Conservation (phyloP, 2,888 invertebrate species). For the Andrena bicolor region DNA sequence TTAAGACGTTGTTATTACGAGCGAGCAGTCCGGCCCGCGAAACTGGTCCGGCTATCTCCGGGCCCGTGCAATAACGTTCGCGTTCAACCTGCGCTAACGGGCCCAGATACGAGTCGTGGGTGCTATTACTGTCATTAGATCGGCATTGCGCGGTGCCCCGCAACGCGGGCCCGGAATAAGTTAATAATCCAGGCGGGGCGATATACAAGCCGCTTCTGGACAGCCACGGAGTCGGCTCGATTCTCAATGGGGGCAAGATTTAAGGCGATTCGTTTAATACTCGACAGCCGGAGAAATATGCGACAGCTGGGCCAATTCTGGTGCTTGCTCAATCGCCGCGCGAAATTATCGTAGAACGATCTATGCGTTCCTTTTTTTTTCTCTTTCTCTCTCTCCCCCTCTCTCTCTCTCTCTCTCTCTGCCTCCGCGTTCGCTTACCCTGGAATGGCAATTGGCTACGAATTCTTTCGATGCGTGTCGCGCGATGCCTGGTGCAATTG, state of each 20-base stretch:
- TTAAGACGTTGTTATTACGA: conserved; percentile 37
- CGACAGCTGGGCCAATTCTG: conserved; percentile 34
- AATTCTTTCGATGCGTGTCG: conserved; percentile 51
- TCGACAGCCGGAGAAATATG: conserved; percentile 56
- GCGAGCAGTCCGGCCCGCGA: neutral
- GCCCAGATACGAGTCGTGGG: conserved; percentile 29
- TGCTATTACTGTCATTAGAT: conserved; percentile 46
- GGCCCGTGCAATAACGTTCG: conserved; percentile 28
- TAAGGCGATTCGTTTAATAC: conserved; percentile 56
- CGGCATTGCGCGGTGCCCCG: conserved; percentile 41
- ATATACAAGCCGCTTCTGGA: conserved; percentile 5
- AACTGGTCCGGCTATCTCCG: conserved; percentile 24
- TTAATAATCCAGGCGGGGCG: conserved; percentile 48
- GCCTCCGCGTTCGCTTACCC: conserved; percentile 1
- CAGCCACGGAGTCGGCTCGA: neutral
- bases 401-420: neutral
- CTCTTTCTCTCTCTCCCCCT: too few relatives aligned
- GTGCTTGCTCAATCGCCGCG: conserved; percentile 53
- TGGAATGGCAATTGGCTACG: conserved; percentile 56
- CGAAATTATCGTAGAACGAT: conserved; percentile 59
- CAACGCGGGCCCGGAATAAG: conserved; percentile 39
- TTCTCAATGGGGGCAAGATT: conserved; percentile 45
- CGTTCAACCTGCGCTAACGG: conserved; percentile 24
- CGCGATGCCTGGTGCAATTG: conserved; percentile 54
- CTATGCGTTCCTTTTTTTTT: conserved; percentile 51